Conservation (phyloP, 2,797 vertebrate genomes). For the Lemur catta region DNA sequence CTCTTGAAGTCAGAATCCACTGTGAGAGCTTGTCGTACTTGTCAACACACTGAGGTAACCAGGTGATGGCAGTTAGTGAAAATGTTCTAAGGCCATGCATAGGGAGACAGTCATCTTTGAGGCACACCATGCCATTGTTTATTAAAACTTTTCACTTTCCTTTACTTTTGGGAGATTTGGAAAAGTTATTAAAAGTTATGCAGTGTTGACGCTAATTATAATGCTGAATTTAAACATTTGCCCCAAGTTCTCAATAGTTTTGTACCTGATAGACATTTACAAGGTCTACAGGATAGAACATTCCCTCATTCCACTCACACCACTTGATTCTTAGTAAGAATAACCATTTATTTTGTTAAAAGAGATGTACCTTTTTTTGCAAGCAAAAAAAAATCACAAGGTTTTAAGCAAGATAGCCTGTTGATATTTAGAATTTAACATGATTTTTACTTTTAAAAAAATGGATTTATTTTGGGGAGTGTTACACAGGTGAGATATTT, state of each 20-base stretch:
- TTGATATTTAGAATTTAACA: background rate
- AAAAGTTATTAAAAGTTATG: background rate
- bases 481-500: background rate
- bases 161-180: background rate
- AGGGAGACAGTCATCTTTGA: background rate
- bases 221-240: background rate
- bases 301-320: background rate
- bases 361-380: background rate
- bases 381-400: background rate
- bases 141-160: background rate
- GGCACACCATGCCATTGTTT: background rate
- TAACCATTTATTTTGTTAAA: background rate
- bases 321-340: background rate
- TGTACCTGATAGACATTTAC: background rate
- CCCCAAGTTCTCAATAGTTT: background rate
- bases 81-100: rapidly evolving
- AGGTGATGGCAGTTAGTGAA: background rate
- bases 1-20: background rate
- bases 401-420: background rate
- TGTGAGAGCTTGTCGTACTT: background rate
- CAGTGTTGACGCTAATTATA: background rate
- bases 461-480: background rate
- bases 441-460: background rate
- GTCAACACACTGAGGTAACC: background rate
- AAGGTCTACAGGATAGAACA: background rate